A percentile compares a stretch with the other conserved stretches of the same genome.
Conservation (phyloP, 1,140 invertebrate genomes). For the Drosophila neocordata region DNA sequence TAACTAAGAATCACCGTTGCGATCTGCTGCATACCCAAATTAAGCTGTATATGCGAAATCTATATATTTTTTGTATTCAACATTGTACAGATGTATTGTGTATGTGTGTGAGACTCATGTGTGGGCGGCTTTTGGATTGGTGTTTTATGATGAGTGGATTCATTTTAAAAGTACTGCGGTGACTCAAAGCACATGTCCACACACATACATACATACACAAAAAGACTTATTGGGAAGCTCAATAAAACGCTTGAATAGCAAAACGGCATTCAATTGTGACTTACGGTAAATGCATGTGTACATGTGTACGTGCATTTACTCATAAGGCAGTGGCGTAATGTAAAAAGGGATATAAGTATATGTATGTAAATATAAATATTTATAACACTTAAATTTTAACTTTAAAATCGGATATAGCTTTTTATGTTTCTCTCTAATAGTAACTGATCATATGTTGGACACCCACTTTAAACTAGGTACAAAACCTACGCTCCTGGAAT, state of each 20-base stretch:
- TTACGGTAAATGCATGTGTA: conserved; percentile 10
- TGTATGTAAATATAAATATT: too few species aligned
- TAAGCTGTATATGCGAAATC: too few species aligned
- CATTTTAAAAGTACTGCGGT: conserved; percentile 46
- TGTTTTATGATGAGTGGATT: conserved; percentile 53
- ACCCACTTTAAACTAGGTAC: too few species aligned
- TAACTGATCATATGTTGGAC: too few species aligned
- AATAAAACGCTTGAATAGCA: conserved; percentile 18
- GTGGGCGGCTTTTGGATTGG: conserved; percentile 39
- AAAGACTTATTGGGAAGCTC: conserved; percentile 4
- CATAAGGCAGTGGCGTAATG: neutral
- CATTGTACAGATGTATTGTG: neutral
- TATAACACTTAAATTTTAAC: too few species aligned
- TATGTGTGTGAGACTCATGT: conserved; percentile 28
- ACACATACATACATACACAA: neutral
- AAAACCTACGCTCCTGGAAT: neutral
- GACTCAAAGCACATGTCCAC: conserved; percentile 51
- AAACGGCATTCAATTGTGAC: conserved; percentile 24
- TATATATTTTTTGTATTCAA: neutral
- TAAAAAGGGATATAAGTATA: neutral
- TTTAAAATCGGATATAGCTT: too few species aligned
- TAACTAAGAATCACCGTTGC: too few species aligned
- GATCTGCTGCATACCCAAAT: too few species aligned
- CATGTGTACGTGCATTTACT: neutral
- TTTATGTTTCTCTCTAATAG: too few species aligned